Percentiles rank a stretch among this genome's conserved stretches.
Conservation (phyloP, 1,140 invertebrate genomes). For the Prorops nasuta region DNA sequence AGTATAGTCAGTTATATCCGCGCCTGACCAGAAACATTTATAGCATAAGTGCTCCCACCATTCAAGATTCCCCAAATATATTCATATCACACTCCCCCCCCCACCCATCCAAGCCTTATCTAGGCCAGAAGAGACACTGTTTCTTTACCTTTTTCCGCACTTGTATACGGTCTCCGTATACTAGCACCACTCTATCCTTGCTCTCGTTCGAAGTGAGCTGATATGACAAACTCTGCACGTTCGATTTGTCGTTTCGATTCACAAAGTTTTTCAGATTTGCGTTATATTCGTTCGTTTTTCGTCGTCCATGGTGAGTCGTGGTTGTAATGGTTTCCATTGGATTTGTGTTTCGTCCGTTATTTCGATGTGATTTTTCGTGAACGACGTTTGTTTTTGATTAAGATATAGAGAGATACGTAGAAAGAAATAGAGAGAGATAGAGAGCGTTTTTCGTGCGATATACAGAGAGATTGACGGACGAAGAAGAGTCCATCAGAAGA, state of each 20-base stretch:
- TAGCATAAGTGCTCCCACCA: too few species aligned
- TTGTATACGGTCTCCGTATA: conserved; percentile 62
- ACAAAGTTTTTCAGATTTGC: neutral
- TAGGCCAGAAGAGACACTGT: conserved; percentile 20
- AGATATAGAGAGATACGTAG: conserved; percentile 4
- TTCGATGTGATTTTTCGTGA: too few species aligned
- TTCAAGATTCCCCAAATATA: too few species aligned
- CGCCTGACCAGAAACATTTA: too few species aligned
- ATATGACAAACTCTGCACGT: conserved; percentile 52
- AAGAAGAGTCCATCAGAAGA: too few species aligned
- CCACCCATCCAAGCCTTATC: too few species aligned
- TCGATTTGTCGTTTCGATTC: conserved; percentile 1
- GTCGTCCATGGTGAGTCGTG: neutral
- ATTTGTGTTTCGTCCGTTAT: neutral
- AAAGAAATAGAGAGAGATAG: conserved; percentile 6
- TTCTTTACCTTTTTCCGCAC: conserved; percentile 59
- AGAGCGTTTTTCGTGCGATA: too few species aligned
- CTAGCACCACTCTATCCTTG: conserved; percentile 61
- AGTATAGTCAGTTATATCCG: too few species aligned
- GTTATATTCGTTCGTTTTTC: neutral
- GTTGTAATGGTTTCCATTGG: neutral
- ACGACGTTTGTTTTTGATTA: too few species aligned
- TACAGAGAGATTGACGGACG: too few species aligned
- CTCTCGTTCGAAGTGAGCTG: conserved; percentile 53
- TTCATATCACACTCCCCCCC: too few species aligned